Base-by-base conservation (phyloP, 1,140 invertebrate genomes). In the Aphidius ervi region DNA sequence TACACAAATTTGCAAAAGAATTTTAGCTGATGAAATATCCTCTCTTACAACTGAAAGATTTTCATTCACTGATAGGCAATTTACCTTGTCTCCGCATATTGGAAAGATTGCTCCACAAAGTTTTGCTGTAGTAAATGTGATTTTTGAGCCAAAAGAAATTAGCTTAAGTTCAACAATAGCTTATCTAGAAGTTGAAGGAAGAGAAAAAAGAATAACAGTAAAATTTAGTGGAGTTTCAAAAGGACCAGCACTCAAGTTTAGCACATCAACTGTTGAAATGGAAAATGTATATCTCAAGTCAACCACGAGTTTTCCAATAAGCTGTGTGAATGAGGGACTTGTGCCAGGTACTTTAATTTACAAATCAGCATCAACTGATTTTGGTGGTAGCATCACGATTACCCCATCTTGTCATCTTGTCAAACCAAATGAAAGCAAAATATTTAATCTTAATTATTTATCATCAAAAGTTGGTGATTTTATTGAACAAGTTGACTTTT, bases 151-250 rank as follows among this genome's bases (percentile, higher is more conserved):
- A 9, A 49, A 65, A 9, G 61, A 67, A 56, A 64, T 75, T 20
- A 63, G 66, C 0, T 54, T 68, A n/a, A 60, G 73, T 56, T 58
- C 57, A n/a, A 65, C 65, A 31, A 57, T 41, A 6, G 75, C 77
- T 23, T 79, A 73, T 66, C 68, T 76, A 45, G 75, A 79, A 53
- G 64, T 78, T 2, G 65, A 62, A 23, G 78, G 77, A 9, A 63
- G 61, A 6, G 70, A 76, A 46, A 54, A 73, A 2, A 68, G 76
- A 57, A 59, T 77, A 45, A 63, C 70, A n/a, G 43, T 58, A 5
- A 54, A 65, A n/a, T 59, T 79, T 6, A 45, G 10, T 16, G 78
- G 76, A 41, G 66, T 41, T 37, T 69, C 74, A 6, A 61, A 68
- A 43, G 76, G 76, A 5, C 77, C 78, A 37, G 58, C 69, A 20